These are phyloP conservation scores for Geotrupes spiniger DNA, from an alignment of 2,888 invertebrate species.

Conservation along the genomic window DNA sequence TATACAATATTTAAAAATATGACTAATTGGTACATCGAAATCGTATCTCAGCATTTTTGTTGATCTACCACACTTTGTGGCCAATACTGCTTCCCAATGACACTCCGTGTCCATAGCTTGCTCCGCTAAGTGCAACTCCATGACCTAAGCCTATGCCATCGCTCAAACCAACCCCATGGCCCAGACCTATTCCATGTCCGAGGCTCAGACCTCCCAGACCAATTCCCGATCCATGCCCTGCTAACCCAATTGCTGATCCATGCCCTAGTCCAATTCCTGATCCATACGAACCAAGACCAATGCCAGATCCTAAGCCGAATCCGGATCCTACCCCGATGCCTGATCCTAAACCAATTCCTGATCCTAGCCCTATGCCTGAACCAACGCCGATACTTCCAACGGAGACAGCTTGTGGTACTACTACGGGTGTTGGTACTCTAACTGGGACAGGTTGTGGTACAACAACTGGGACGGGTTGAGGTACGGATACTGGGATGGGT, in stretches of 20 bases:
- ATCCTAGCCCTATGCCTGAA: slow-evolving; percentile 19
- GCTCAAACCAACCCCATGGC: neutral
- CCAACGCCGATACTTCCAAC: slow-evolving; percentile 26
- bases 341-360: slow-evolving; percentile 15
- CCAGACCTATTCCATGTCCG: slow-evolving; percentile 2
- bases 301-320: slow-evolving; percentile 13
- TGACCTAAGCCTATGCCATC: neutral
- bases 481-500: slow-evolving; percentile 40
- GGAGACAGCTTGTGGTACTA: slow-evolving; percentile 31
- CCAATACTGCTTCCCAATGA: neutral
- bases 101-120: neutral
- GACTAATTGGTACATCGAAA: neutral
- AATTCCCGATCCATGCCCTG: slow-evolving; percentile 24
- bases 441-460: slow-evolving; percentile 37
- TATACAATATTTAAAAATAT: slow-evolving; percentile 2
- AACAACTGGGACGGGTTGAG: slow-evolving; percentile 39
- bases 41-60: neutral
- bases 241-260: too few species aligned
- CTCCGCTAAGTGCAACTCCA: neutral
- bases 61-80: neutral
- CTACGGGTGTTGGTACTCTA: slow-evolving; percentile 32
- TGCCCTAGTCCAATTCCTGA: slow-evolving; percentile 24
- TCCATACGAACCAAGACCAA: slow-evolving; percentile 16
- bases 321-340: slow-evolving; percentile 10
- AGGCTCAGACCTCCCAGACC: slow-evolving; percentile 13